phyloP scores from a whole-genome alignment of 2,888 invertebrate species.

The Acronicta aceris region DNA sequence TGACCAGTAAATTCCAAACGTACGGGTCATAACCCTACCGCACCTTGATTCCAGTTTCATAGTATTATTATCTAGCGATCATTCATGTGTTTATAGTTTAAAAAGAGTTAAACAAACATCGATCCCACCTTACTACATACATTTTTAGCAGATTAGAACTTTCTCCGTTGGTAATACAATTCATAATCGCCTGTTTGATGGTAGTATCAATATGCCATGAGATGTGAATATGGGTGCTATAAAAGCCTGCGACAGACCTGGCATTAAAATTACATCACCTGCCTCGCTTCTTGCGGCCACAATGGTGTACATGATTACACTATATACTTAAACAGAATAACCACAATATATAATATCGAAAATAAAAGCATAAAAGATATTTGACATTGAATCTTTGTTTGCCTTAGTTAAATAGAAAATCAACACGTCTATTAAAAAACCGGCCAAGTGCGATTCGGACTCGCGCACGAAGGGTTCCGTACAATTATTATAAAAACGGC shows the following conservation, averaged over 20 bases:
- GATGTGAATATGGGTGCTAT: conserved; percentile 42
- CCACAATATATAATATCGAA: background rate
- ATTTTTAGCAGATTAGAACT: conserved; percentile 21
- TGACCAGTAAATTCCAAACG: conserved; percentile 27
- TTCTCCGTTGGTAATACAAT: conserved; percentile 33
- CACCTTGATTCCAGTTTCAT: conserved; percentile 40
- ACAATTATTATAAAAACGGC: too few relatives aligned
- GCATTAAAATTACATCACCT: conserved; percentile 65
- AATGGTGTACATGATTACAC: conserved; percentile 17
- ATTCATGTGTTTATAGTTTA: conserved; percentile 47
- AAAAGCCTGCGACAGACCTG: conserved; percentile 53
- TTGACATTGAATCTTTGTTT: too few relatives aligned
- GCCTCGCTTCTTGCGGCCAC: conserved; percentile 40
- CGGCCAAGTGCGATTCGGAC: too few relatives aligned
- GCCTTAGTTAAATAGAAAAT: background rate
- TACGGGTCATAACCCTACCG: conserved; percentile 48
- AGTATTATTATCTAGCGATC: conserved; percentile 46
- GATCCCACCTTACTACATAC: background rate
- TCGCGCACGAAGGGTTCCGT: too few relatives aligned
- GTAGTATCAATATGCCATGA: conserved; percentile 38
- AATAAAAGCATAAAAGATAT: too few relatives aligned
- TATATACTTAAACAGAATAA: conserved; percentile 17
- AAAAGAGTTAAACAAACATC: conserved; percentile 43
- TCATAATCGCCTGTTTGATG: conserved; percentile 16
- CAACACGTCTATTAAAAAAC: background rate